Base-by-base conservation (phyloP, 2,113 vertebrate species). In the Paratilapia polleni region DNA sequence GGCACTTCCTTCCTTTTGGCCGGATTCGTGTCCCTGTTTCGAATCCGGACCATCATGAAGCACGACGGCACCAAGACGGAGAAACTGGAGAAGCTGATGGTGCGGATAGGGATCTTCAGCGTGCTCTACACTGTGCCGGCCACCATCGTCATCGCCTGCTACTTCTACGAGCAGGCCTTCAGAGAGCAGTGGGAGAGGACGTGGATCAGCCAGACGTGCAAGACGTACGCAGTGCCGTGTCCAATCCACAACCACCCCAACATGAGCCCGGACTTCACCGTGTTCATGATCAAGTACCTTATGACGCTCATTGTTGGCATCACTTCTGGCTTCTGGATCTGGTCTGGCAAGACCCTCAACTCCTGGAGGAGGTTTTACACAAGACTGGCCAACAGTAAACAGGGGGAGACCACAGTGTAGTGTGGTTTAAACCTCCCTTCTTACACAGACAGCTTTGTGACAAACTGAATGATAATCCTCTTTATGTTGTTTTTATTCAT, bases 281-380 rank as follows among this genome's bases (percentile, higher is more conserved):
- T 99, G 94, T 99, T 98, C 95, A 99, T 99, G 98, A 98, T 99
- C 91, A 99, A 99, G 84, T 99, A 99, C 92, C 97, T 99, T 83
- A 99, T 99, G 98, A 99, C 97, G 5, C 96, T 99, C 86, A 98
- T 99, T 1, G 98, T 99, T 92, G 98, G 98, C 87, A 99, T 99
- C 96, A 99, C 98, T 3, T 99, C 98, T 0, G 98, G 98, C 41
- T 99, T 99, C 95, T 99, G 98, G 98, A 99, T 99, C 95, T 99
- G 98, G 98, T 99, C 98, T 0, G 98, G 98, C 43, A 99, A 99
- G 96, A 99, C 98, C 0, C 97, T 99, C 8, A 98, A 97, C 92
- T 98, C 98, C 9, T 99, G 98, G 98, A 97, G 98, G 92, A 97
- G 98, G 96, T 99, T 99, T 95, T 99, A 99, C 94, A 97, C 97